These are phyloP conservation scores for Cistogaster globosa DNA, from an alignment of 2,888 invertebrate genomes.

Conservation along the genomic window DNA sequence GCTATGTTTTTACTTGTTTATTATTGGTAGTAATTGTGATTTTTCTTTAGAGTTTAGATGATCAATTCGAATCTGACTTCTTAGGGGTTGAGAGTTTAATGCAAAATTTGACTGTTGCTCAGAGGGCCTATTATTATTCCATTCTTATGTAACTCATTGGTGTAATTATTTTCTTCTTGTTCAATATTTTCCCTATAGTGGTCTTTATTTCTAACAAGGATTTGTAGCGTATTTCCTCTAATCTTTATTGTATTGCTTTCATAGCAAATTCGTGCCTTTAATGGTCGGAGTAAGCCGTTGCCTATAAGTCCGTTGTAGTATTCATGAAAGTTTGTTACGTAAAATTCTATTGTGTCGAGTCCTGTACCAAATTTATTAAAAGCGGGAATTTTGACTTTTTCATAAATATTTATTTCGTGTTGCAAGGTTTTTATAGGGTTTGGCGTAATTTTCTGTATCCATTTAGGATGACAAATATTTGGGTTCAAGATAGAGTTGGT, in stretches of 20 bases:
- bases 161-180: slow-evolving; percentile 17
- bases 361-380: slow-evolving; percentile 22
- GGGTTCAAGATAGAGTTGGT: slow-evolving; percentile 35
- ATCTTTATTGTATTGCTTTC: slow-evolving; percentile 31
- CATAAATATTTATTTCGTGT: slow-evolving; percentile 23
- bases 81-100: slow-evolving; percentile 21
- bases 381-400: slow-evolving; percentile 25
- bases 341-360: slow-evolving; percentile 23
- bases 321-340: slow-evolving; percentile 18
- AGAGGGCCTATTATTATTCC: slow-evolving; percentile 5
- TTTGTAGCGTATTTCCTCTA: slow-evolving; percentile 30
- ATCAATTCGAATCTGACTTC: slow-evolving; percentile 21
- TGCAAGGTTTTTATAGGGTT: slow-evolving; percentile 35
- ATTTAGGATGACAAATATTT: slow-evolving; percentile 34
- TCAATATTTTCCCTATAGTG: slow-evolving; percentile 17
- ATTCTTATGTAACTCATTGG: slow-evolving; percentile 4
- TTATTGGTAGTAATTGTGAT: slow-evolving; percentile 19
- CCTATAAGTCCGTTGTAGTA: slow-evolving; percentile 17
- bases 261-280: slow-evolving; percentile 32
- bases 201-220: slow-evolving; percentile 27
- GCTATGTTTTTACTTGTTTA: slow-evolving; percentile 36
- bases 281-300: slow-evolving; percentile 25
- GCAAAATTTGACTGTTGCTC: slow-evolving; percentile 4
- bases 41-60: slow-evolving; percentile 39
- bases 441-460: slow-evolving; percentile 21